phyloP scores from a whole-genome alignment of 2,797 vertebrate species.

The Tamandua tetradactyla region DNA sequence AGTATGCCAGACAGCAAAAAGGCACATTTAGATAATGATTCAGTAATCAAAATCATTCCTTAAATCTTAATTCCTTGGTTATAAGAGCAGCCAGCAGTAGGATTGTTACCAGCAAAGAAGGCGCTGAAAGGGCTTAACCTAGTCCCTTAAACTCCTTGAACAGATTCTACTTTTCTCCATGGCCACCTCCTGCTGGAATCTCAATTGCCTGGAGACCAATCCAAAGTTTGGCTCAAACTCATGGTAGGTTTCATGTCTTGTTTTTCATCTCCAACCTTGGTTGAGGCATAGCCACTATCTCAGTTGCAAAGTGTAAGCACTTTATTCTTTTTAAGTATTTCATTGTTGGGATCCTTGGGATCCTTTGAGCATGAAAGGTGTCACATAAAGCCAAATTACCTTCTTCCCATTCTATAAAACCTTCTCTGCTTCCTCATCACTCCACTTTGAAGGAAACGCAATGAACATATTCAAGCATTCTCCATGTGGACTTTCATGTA shows the following conservation, averaged over 20 bases:
- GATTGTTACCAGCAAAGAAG: accelerated
- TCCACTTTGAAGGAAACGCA: slow-evolving; percentile 26
- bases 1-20: too few species aligned
- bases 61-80: too few species aligned
- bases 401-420: slow-evolving; percentile 18
- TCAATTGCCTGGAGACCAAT: accelerated
- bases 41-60: too few species aligned
- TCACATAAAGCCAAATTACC: background rate
- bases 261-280: background rate
- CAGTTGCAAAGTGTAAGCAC: background rate
- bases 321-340: background rate
- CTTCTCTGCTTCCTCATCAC: slow-evolving; percentile 38
- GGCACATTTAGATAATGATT: too few species aligned
- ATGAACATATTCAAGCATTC: background rate
- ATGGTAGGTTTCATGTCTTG: accelerated
- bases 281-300: accelerated
- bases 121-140: accelerated
- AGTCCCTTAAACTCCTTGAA: accelerated
- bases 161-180: accelerated
- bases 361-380: background rate
- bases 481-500: background rate
- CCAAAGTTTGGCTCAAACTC: background rate
- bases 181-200: accelerated
- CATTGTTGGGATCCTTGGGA: background rate
- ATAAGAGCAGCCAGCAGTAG: accelerated